These are phyloP conservation scores for Talpa occidentalis DNA, from an alignment of 2,113 vertebrate genomes.

Conservation along the genomic window DNA sequence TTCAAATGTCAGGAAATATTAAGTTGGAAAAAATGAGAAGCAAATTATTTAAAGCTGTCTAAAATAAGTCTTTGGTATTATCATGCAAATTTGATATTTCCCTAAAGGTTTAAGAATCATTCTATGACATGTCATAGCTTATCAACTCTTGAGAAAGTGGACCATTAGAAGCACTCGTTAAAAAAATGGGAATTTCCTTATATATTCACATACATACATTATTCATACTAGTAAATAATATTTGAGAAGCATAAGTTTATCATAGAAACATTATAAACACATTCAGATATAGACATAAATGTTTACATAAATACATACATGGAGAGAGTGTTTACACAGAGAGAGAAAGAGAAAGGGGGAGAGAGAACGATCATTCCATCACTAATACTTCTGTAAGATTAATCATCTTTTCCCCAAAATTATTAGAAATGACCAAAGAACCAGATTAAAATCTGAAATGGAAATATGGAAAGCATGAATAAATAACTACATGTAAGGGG, in stretches of 20 bases:
- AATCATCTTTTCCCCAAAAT: neutral
- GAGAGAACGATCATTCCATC: neutral
- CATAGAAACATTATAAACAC: neutral
- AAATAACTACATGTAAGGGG: neutral
- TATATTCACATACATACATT: neutral
- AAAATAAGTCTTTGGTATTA: constrained; percentile 73
- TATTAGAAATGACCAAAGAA: constrained; percentile 18
- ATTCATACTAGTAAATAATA: neutral
- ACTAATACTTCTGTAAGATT: neutral
- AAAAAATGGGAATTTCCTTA: neutral
- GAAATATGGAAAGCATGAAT: neutral
- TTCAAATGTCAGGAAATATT: constrained; percentile 78
- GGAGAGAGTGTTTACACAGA: neutral
- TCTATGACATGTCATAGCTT: constrained; percentile 24
- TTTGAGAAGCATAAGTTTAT: constrained; percentile 3
- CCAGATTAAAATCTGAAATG: neutral
- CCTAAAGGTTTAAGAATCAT: constrained; percentile 63
- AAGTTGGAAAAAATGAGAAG: constrained; percentile 56
- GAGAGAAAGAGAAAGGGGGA: neutral
- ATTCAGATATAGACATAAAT: neutral
- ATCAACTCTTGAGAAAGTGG: neutral
- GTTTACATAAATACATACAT: neutral
- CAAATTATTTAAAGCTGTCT: constrained; percentile 74
- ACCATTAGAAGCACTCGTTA: constrained; percentile 15
- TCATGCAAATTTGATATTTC: constrained; percentile 72